Conservation (phyloP, 2,888 invertebrate genomes). For the Trimorus sp. region DNA sequence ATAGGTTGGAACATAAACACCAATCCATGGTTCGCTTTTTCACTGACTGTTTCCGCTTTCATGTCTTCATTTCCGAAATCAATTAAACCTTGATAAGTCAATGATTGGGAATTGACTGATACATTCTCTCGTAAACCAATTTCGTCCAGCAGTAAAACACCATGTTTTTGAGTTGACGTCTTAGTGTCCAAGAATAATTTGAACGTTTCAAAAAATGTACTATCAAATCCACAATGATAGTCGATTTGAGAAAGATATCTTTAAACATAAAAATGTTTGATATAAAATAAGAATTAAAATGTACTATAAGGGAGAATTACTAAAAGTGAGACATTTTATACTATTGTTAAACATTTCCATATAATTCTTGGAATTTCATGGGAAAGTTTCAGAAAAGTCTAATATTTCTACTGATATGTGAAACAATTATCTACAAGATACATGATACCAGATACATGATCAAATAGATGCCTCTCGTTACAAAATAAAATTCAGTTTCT, state of each 20-base stretch:
- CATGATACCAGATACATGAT: too few species aligned
- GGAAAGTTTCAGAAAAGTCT: too few species aligned
- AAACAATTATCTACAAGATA: too few species aligned
- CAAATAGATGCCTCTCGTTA: too few species aligned
- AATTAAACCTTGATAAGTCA: slow-evolving; percentile 47
- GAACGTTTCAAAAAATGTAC: slow-evolving; percentile 13
- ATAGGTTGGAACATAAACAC: slow-evolving; percentile 41
- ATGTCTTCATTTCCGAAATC: slow-evolving; percentile 20
- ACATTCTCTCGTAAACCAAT: slow-evolving; percentile 59
- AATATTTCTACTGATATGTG: too few species aligned
- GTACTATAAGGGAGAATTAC: too few species aligned
- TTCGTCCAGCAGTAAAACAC: slow-evolving; percentile 56
- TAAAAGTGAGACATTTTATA: too few species aligned
- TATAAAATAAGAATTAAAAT: too few species aligned
- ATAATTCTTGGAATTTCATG: too few species aligned
- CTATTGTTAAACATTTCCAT: too few species aligned
- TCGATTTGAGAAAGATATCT: slow-evolving; percentile 15
- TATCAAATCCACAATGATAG: slow-evolving; percentile 16
- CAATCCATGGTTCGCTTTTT: slow-evolving; percentile 22
- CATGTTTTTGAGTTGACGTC: neutral
- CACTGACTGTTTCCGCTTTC: slow-evolving; percentile 7
- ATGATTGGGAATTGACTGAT: slow-evolving; percentile 42
- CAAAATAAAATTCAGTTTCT: too few species aligned
- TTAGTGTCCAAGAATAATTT: neutral
- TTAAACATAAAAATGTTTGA: too few species aligned